Percentiles rank a stretch among this genome's conserved stretches.
These are phyloP conservation scores for Molanna angustata DNA, from an alignment of 2,888 invertebrate genomes.

Conservation along the genomic window DNA sequence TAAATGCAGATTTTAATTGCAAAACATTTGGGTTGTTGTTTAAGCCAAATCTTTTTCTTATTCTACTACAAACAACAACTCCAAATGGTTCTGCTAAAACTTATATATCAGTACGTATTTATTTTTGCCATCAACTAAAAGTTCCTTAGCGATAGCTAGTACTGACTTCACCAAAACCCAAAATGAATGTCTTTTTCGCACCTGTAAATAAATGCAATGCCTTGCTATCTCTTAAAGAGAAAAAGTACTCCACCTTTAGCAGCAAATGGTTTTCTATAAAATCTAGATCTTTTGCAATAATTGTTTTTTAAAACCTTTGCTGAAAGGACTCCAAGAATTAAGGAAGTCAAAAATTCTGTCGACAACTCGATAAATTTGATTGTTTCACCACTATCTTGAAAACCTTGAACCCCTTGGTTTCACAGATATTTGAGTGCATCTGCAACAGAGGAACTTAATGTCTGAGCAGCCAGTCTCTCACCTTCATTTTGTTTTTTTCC, in stretches of 20 bases:
- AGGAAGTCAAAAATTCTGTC: not conserved
- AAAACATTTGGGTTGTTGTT: conserved; percentile 5
- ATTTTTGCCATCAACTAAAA: not conserved
- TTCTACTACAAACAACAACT: conserved; percentile 3
- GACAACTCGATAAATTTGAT: not conserved
- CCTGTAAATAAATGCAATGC: not conserved
- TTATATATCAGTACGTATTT: not conserved
- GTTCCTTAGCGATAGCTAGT: not conserved
- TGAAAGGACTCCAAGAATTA: not conserved
- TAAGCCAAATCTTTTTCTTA: not conserved
- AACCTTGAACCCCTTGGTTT: conserved; percentile 1
- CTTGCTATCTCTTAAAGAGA: not conserved
- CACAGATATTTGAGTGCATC: not conserved
- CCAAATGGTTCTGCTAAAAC: conserved; percentile 1
- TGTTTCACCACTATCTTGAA: not conserved
- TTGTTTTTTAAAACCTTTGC: conserved; percentile 5
- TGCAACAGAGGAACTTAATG: not conserved
- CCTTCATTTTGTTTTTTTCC: conserved; percentile 1
- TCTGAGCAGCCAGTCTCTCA: conserved; percentile 2
- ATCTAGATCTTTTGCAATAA: not conserved
- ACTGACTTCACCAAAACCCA: conserved; percentile 1
- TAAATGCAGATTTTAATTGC: not conserved
- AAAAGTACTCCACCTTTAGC: not conserved
- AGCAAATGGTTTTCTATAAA: not conserved
- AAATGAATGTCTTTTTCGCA: not conserved